Percentiles rank a stretch among this genome's conserved stretches.
These are phyloP conservation scores for Emydoidea blandingii DNA, from an alignment of 2,797 vertebrate genomes.

Conservation along the genomic window DNA sequence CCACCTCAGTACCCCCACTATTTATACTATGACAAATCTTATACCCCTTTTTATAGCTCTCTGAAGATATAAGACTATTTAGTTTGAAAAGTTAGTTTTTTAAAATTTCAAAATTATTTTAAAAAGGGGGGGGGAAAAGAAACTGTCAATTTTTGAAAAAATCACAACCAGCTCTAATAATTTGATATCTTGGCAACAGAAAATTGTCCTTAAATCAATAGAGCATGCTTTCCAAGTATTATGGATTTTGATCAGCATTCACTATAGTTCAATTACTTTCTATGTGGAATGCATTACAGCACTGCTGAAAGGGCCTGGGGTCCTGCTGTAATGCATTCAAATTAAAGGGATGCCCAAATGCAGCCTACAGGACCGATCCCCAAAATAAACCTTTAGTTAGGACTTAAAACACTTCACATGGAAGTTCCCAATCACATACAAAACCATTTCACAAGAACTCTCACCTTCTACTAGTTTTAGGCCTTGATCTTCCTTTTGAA, in stretches of 20 bases:
- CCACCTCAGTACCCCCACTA: background rate
- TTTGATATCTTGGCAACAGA: background rate
- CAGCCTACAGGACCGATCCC: background rate
- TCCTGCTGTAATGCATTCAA: background rate
- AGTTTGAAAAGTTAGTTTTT: background rate
- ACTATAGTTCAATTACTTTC: background rate
- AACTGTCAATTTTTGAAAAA: background rate
- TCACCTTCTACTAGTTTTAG: constrained; percentile 96
- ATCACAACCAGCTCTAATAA: background rate
- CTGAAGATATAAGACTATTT: background rate
- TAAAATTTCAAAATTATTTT: background rate
- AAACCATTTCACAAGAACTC: constrained; percentile 40
- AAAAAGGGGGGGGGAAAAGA: background rate
- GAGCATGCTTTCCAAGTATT: background rate
- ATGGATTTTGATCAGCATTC: background rate
- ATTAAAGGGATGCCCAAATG: background rate
- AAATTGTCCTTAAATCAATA: background rate
- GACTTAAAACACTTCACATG: background rate
- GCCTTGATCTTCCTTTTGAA: constrained; percentile 93
- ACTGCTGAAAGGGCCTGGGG: background rate
- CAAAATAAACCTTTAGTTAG: background rate
- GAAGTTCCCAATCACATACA: constrained; percentile 18
- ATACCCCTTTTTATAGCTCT: background rate
- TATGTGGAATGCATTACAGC: background rate
- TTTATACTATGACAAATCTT: background rate